Conservation (phyloP, 2,113 vertebrate species). For the Bostrychus sinensis region DNA sequence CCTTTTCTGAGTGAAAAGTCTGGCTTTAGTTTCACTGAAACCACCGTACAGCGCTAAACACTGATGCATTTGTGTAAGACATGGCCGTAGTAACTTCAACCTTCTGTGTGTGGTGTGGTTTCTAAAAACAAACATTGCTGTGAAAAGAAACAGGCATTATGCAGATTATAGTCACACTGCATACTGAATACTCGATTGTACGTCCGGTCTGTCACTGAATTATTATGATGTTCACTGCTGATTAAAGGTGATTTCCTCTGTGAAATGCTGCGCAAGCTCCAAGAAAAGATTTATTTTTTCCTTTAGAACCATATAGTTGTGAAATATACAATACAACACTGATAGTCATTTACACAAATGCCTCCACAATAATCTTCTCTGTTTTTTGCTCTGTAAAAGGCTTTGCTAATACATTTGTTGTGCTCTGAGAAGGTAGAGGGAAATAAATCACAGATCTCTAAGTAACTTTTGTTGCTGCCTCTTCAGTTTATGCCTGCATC, state of each 20-base stretch:
- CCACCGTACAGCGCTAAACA: not conserved
- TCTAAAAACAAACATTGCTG: conserved; percentile 6
- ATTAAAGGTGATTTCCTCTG: conserved; percentile 11
- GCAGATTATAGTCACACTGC: conserved; percentile 12
- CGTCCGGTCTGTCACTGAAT: conserved; percentile 5
- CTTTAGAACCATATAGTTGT: not conserved
- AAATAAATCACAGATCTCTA: not conserved
- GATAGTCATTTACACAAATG: not conserved
- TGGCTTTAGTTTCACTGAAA: conserved; percentile 13
- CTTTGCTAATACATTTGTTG: not conserved
- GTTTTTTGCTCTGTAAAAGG: not conserved
- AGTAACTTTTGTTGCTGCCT: not conserved
- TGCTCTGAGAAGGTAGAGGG: not conserved
- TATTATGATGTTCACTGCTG: not conserved
- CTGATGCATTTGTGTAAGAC: not conserved
- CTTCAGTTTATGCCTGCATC: not conserved
- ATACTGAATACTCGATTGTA: conserved; percentile 2
- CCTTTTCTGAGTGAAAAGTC: conserved; percentile 20
- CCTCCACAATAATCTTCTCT: not conserved
- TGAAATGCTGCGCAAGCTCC: not conserved
- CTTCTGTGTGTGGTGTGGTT: not conserved
- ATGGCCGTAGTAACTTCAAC: not conserved
- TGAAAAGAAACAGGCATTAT: conserved; percentile 4
- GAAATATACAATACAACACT: conserved; percentile 3
- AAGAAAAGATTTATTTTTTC: not conserved